phyloP scores from a whole-genome alignment of 2,113 vertebrate species.

The Eupsittula cactorum region DNA sequence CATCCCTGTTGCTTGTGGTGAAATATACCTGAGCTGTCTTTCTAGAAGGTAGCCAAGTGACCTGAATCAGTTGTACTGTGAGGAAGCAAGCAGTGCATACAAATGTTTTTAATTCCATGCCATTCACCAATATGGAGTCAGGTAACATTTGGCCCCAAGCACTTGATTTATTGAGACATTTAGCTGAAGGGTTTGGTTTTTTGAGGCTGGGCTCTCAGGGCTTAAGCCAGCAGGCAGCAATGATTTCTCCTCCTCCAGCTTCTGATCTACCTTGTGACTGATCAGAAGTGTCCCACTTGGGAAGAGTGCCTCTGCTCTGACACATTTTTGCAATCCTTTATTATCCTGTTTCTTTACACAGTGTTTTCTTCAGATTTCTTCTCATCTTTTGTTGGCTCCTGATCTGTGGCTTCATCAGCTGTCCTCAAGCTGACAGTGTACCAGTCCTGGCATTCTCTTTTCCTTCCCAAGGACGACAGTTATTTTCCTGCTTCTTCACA shows the following conservation, averaged over 20 bases:
- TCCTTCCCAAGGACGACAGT: not conserved
- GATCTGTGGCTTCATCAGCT: not conserved
- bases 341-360: not conserved
- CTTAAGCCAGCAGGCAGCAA: not conserved
- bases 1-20: not conserved
- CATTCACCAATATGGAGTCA: not conserved
- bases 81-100: not conserved
- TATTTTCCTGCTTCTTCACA: not conserved
- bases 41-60: not conserved
- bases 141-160: not conserved
- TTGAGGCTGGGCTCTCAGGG: not conserved
- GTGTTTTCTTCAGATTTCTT: not conserved
- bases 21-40: not conserved
- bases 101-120: conserved; percentile 8
- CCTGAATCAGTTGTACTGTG: not conserved
- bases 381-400: not conserved
- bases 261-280: not conserved
- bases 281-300: not conserved
- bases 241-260: not conserved
- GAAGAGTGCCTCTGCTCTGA: not conserved
- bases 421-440: not conserved
- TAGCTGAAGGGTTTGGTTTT: conserved; percentile 3
- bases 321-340: not conserved
- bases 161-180: not conserved
- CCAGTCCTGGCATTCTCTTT: not conserved